These are phyloP conservation scores for Coptodon rendalli DNA, from an alignment of 2,113 vertebrate species.

Conservation along the genomic window DNA sequence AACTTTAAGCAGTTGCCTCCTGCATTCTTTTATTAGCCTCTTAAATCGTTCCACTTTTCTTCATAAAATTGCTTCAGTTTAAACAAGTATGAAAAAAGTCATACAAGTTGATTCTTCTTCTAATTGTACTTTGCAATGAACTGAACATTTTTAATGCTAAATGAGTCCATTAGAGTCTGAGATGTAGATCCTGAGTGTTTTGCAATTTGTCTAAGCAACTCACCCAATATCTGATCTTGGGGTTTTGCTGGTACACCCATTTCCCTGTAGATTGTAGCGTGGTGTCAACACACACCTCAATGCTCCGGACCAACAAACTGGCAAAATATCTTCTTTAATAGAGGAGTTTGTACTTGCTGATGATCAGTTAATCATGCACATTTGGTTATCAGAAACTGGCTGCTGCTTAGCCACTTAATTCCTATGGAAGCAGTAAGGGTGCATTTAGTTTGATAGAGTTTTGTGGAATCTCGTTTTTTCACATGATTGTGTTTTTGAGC, in stretches of 20 bases:
- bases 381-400: neutral
- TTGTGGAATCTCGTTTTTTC: neutral
- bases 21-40: neutral
- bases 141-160: neutral
- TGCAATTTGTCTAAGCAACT: neutral
- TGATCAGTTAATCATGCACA: neutral
- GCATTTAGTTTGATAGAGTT: neutral
- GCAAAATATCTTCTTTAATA: neutral
- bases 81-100: neutral
- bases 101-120: neutral
- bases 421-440: fast-evolving
- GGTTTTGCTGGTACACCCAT: neutral
- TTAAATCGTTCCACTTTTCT: neutral
- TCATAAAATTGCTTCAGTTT: neutral
- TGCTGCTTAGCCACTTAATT: neutral
- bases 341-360: neutral
- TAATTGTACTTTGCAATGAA: neutral
- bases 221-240: fast-evolving
- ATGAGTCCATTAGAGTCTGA: neutral
- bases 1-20: neutral
- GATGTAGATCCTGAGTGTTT: neutral
- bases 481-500: neutral
- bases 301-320: neutral
- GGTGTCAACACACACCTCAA: neutral
- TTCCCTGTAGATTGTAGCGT: neutral